phyloP scores from a whole-genome alignment of 2,797 vertebrate species.

The Pseudomugil gertrudae region DNA sequence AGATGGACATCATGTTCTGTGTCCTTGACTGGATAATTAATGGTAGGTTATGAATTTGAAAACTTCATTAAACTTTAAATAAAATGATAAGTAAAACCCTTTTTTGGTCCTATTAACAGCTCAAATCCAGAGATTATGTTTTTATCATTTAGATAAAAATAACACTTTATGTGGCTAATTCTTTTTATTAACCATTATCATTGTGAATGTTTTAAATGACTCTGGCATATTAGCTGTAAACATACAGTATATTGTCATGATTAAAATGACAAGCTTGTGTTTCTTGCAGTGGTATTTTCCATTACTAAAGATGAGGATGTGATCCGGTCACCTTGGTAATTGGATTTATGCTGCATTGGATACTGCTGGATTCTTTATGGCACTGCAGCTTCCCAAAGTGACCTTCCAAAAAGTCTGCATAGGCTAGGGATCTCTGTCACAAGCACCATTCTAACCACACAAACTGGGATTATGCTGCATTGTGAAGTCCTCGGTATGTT shows the following conservation, averaged over 20 bases:
- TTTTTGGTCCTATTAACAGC: neutral
- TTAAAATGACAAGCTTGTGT: neutral
- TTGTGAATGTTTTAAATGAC: neutral
- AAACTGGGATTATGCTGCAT: constrained; percentile 35
- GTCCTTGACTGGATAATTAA: neutral
- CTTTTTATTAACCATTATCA: neutral
- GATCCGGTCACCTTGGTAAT: constrained; percentile 47
- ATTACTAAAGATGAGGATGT: constrained; percentile 14
- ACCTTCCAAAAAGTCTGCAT: constrained; percentile 55
- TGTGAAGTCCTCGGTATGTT: constrained; percentile 29
- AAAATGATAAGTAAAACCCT: no score
- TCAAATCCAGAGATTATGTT: neutral
- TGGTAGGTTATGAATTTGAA: no score
- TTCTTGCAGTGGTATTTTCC: constrained; percentile 25
- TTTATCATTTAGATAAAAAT: neutral
- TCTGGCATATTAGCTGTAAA: neutral
- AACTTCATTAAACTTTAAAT: no score
- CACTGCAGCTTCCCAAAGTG: constrained; percentile 45
- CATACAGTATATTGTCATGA: neutral
- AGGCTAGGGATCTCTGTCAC: constrained; percentile 38
- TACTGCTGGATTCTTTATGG: constrained; percentile 28
- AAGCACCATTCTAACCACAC: constrained; percentile 11
- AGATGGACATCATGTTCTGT: neutral
- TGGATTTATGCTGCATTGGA: constrained; percentile 31
- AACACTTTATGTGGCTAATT: neutral